Base-by-base conservation (phyloP, 2,888 invertebrate genomes). In the Andricus quercusramuli region DNA sequence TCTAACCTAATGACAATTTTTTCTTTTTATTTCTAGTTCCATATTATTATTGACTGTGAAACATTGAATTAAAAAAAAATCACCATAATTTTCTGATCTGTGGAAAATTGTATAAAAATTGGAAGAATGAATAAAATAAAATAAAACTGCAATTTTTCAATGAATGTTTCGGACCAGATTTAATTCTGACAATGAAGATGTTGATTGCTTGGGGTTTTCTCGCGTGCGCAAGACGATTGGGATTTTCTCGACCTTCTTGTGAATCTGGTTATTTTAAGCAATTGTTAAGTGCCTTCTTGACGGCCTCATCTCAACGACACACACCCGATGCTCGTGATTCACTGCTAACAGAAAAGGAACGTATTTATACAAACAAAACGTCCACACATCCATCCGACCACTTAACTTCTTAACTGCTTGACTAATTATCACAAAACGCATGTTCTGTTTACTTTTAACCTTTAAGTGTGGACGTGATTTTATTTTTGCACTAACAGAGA, bases 191-290 rank as follows among this genome's bases (percentile, higher is more conserved):
- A 66, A 66, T 66, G 66, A 66, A 37, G 20, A 37, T 32, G 66
- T 32, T 32, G 32, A 66, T 32, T 66, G 29, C 15, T 64, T 11
- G 32, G 66, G 20, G 41, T 66, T n/a, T 66, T 65, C 65, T 65
- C 20, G 37, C n/a, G 4, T n/a, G 41, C n/a, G 32, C 66, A 66
- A 66, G 41, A 22, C 66, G 66, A 66, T 41, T 32, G 37, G 17
- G 66, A 66, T 66, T 66, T 37, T 37, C 66, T 66, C 37, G 22
- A 68, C 44, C 68, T 67, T 44, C 70, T 70, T 70, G 79, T 79
- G 67, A 68, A 81, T 84, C 84, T 70, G 87, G 88, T 87, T 88
- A 88, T 88, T 88, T 88, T 86, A 86, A 87, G 88, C 88, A 83
- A 88, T 87, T 88, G 88, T 88, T 88, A 88, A 88, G 88, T 88